Percentiles rank a stretch among this genome's conserved stretches.
phyloP scores from a whole-genome alignment of 1,140 invertebrate species.

The Ylistrum balloti region DNA sequence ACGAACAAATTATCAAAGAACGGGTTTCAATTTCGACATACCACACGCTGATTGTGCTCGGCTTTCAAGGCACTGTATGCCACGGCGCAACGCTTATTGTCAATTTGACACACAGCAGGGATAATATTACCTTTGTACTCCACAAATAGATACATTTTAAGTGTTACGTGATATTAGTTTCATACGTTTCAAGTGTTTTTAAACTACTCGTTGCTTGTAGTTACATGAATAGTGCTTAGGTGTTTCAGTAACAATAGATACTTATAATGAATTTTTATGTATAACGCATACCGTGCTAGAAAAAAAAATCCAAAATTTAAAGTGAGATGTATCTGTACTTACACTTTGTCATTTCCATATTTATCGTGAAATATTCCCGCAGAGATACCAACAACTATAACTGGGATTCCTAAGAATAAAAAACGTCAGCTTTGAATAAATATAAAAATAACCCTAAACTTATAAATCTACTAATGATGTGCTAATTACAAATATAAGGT shows the following conservation, averaged over 20 bases:
- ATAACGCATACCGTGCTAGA: background rate
- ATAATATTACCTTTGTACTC: background rate
- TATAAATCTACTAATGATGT: too few species aligned
- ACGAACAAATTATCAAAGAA: background rate
- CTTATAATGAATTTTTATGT: background rate
- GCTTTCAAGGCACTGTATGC: background rate
- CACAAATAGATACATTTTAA: conserved; percentile 20
- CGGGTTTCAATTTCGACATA: conserved; percentile 5
- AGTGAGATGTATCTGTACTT: conserved; percentile 51
- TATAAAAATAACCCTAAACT: too few species aligned
- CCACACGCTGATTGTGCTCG: background rate
- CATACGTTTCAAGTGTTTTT: conserved; percentile 15
- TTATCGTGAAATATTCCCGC: conserved; percentile 71
- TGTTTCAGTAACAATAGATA: background rate
- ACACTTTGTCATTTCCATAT: conserved; percentile 72
- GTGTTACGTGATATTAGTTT: background rate
- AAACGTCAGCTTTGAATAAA: too few species aligned
- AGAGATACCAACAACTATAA: conserved; percentile 75
- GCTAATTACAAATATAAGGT: too few species aligned
- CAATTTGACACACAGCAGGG: background rate
- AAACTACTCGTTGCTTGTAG: background rate
- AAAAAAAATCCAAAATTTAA: background rate
- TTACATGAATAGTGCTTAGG: background rate
- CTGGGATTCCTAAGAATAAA: conserved; percentile 70
- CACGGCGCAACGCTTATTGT: background rate